These are phyloP conservation scores for Ecdyonurus torrentis DNA, from an alignment of 2,888 invertebrate species.

Conservation along the genomic window DNA sequence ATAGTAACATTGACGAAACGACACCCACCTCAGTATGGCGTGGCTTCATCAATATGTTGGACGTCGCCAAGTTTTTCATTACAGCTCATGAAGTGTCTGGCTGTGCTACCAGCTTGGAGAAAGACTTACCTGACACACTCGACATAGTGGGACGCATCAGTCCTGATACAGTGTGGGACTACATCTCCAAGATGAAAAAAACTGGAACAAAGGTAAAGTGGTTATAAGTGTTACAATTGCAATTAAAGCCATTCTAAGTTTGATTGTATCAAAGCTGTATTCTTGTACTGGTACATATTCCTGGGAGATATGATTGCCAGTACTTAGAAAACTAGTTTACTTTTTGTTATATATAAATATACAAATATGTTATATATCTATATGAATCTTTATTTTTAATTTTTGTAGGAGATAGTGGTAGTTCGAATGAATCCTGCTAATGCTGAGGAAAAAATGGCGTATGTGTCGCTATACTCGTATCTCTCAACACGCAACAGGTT, in stretches of 20 bases:
- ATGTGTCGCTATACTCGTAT: conserved; percentile 74
- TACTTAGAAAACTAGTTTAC: too few species aligned
- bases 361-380: not conserved
- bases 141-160: conserved; percentile 85
- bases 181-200: conserved; percentile 77
- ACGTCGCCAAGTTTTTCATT: conserved; percentile 75
- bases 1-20: conserved; percentile 21
- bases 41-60: conserved; percentile 77
- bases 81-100: conserved; percentile 54
- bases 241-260: not conserved
- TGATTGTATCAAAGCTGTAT: too few species aligned
- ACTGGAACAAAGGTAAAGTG: conserved; percentile 50
- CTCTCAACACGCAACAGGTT: conserved; percentile 57
- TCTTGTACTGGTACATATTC: too few species aligned
- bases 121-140: conserved; percentile 57
- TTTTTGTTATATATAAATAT: too few species aligned
- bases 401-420: conserved; percentile 52
- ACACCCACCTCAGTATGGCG: conserved; percentile 51
- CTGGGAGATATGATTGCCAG: too few species aligned
- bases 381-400: conserved; percentile 7
- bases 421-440: conserved; percentile 64
- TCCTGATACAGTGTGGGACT: conserved; percentile 82
- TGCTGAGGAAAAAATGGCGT: conserved; percentile 69
- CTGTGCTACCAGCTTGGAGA: conserved; percentile 45
- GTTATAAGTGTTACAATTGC: not conserved